Conservation (phyloP, 2,888 invertebrate species). For the Embidobia sp. region DNA sequence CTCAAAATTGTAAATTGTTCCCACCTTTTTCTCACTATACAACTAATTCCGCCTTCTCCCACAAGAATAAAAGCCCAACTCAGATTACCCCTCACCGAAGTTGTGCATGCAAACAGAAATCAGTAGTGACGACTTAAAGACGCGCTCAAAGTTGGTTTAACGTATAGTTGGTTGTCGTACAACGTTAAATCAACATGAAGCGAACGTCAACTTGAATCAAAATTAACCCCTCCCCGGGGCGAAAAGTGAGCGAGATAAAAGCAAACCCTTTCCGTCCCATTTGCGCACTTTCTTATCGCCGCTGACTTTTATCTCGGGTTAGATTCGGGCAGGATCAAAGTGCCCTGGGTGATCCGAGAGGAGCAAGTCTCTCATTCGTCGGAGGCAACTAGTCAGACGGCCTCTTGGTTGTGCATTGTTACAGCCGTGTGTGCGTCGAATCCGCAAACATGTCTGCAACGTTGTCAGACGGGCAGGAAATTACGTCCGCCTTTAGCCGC, state of each 20-base stretch:
- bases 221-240: background rate
- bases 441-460: constrained; percentile 80
- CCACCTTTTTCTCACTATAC: too few species aligned
- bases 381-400: constrained; percentile 41
- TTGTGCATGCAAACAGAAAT: constrained; percentile 17
- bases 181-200: constrained; percentile 15
- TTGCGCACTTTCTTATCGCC: constrained; percentile 36
- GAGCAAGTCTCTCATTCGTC: constrained; percentile 63
- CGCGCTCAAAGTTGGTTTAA: constrained; percentile 1
- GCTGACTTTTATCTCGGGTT: constrained; percentile 42
- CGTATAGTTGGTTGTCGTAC: constrained; percentile 14
- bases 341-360: constrained; percentile 72
- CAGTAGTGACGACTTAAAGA: constrained; percentile 19
- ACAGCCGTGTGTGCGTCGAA: constrained; percentile 74
- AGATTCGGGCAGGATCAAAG: constrained; percentile 74
- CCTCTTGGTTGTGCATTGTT: constrained; percentile 70
- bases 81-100: constrained; percentile 1
- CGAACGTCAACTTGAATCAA: constrained; percentile 16
- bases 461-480: constrained; percentile 81
- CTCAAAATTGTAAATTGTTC: too few species aligned
- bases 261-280: constrained; percentile 19
- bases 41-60: too few species aligned
- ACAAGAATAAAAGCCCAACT: background rate
- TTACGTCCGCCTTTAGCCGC: constrained; percentile 81
- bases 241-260: background rate